Evolutionary conservation across 2,113 vertebrate genomes (phyloP).

Genomic region (Chloebia gouldiae): DNA sequence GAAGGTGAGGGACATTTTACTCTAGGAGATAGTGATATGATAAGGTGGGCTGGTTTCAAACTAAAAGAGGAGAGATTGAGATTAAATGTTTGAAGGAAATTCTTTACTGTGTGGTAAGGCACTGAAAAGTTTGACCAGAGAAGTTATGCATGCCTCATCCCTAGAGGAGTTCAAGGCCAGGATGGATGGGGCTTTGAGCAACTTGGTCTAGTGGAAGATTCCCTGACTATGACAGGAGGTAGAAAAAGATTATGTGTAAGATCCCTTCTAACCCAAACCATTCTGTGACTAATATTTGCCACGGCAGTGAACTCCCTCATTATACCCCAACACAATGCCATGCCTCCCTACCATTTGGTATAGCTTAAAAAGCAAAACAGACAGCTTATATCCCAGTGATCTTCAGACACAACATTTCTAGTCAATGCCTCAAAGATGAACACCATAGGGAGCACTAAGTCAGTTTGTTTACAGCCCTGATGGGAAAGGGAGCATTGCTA

Average conservation of each 20-base stretch:
- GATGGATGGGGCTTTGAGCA: not conserved
- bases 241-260: not conserved
- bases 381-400: not conserved
- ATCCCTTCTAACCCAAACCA: not conserved
- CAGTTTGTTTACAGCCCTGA: not conserved
- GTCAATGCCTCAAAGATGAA: not conserved
- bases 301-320: not conserved
- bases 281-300: not conserved
- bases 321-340: not conserved
- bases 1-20: not conserved
- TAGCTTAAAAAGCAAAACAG: not conserved
- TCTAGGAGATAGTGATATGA: rapidly evolving
- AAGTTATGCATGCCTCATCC: not conserved
- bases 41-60: not conserved
- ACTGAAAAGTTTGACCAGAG: not conserved
- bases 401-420: not conserved
- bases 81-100: not conserved
- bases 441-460: not conserved
- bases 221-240: not conserved
- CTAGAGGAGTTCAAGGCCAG: not conserved
- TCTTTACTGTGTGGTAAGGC: not conserved
- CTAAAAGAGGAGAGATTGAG: not conserved
- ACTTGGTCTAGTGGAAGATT: not conserved
- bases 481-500: not conserved
- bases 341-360: not conserved